Conservation (phyloP, 1,140 invertebrate species). For the Periplaneta americana region DNA sequence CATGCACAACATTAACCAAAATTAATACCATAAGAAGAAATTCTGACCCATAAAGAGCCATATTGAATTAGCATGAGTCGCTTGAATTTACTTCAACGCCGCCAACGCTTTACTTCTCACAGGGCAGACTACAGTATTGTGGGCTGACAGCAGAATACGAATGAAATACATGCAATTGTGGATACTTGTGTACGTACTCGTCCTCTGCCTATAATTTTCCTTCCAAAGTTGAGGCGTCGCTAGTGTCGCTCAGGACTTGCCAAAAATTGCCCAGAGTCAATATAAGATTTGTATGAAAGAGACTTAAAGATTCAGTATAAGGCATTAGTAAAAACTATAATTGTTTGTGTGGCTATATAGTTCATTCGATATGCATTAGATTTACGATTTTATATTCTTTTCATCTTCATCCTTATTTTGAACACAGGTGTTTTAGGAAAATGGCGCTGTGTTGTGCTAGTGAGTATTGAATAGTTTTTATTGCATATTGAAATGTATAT, state of each 20-base stretch:
- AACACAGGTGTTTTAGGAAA: constrained; percentile 22
- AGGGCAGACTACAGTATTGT: too few species aligned
- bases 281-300: too few species aligned
- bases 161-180: too few species aligned
- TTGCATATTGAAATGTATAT: constrained; percentile 14
- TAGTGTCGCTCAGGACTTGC: too few species aligned
- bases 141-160: too few species aligned
- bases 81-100: neutral
- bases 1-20: neutral
- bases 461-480: constrained; percentile 34
- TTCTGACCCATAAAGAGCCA: neutral
- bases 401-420: neutral
- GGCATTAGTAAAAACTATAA: neutral
- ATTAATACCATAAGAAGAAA: neutral
- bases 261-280: too few species aligned
- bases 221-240: too few species aligned
- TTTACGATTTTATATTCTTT: neutral
- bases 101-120: too few species aligned
- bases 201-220: too few species aligned
- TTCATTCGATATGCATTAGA: neutral
- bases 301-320: too few species aligned
- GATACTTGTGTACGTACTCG: too few species aligned
- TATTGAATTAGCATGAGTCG: neutral
- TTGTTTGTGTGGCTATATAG: neutral
- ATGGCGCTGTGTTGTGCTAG: constrained; percentile 54